Conservation (phyloP, 2,888 invertebrate genomes). For the Pammene aurita region DNA sequence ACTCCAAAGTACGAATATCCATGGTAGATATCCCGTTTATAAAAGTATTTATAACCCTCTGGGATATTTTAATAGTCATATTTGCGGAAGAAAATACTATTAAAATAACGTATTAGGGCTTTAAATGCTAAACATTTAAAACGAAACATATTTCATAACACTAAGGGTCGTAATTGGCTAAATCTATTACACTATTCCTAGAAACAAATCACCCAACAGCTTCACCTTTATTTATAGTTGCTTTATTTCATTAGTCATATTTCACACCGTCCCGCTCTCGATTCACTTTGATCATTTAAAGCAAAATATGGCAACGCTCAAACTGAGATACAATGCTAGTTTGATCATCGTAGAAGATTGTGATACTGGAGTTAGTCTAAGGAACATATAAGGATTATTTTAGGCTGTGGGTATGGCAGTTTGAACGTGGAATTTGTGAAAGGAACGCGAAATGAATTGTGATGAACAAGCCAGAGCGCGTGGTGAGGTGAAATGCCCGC, state of each 20-base stretch:
- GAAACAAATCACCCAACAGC: constrained; percentile 41
- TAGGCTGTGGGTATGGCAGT: constrained; percentile 42
- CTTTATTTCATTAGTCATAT: constrained; percentile 49
- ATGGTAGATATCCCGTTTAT: too few species aligned
- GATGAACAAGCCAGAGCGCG: constrained; percentile 48
- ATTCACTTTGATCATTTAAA: constrained; percentile 43
- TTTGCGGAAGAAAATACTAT: not conserved
- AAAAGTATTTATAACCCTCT: too few species aligned
- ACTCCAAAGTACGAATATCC: too few species aligned
- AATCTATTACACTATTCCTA: constrained; percentile 39
- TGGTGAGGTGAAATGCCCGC: constrained; percentile 48
- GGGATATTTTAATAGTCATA: not conserved
- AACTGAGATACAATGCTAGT: constrained; percentile 6
- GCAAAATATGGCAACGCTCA: constrained; percentile 36
- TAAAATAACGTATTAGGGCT: not conserved
- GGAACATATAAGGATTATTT: constrained; percentile 17
- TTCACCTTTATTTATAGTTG: constrained; percentile 42
- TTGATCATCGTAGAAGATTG: not conserved
- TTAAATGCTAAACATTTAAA: constrained; percentile 10
- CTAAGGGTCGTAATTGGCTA: constrained; percentile 37
- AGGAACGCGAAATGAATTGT: constrained; percentile 51
- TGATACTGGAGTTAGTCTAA: constrained; percentile 8
- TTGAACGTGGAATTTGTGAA: constrained; percentile 46
- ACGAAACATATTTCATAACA: constrained; percentile 38
- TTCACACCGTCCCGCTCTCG: constrained; percentile 45